Evolutionary conservation across 2,797 vertebrate species (phyloP).

Genomic region (Notolabrus celidotus): DNA sequence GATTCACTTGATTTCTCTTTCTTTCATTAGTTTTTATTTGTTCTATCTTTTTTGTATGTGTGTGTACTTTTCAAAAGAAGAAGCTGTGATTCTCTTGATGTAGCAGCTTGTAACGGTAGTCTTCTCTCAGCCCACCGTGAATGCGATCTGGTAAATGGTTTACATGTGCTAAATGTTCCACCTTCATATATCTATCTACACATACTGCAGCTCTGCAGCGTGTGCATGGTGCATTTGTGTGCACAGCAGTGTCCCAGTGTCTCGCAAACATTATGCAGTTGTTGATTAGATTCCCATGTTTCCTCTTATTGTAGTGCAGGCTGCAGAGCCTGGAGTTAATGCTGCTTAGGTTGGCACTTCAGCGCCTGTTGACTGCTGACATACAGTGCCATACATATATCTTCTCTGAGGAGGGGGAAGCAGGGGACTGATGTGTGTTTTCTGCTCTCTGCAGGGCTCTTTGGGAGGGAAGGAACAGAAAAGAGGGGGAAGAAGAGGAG

Average conservation of each 20-base stretch:
- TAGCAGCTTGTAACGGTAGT: too few species aligned
- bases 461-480: background rate
- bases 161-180: too few species aligned
- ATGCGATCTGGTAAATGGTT: too few species aligned
- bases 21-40: too few species aligned
- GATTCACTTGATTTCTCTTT: too few species aligned
- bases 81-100: too few species aligned
- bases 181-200: too few species aligned
- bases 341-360: conserved; percentile 46
- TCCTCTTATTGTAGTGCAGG: conserved; percentile 14
- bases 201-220: background rate
- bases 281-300: conserved; percentile 33
- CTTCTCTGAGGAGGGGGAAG: conserved; percentile 28
- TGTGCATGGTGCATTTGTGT: conserved; percentile 10
- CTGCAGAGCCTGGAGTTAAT: conserved; percentile 8
- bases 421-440: conserved; percentile 23
- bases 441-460: conserved; percentile 6
- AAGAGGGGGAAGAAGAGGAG: background rate
- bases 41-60: too few species aligned
- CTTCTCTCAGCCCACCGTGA: too few species aligned
- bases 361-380: conserved; percentile 21
- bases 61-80: too few species aligned
- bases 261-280: background rate
- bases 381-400: conserved; percentile 21
- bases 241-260: conserved; percentile 13